Evolutionary conservation across 2,888 invertebrate species (phyloP).

Genomic region (Epiperipatus broadwayi): DNA sequence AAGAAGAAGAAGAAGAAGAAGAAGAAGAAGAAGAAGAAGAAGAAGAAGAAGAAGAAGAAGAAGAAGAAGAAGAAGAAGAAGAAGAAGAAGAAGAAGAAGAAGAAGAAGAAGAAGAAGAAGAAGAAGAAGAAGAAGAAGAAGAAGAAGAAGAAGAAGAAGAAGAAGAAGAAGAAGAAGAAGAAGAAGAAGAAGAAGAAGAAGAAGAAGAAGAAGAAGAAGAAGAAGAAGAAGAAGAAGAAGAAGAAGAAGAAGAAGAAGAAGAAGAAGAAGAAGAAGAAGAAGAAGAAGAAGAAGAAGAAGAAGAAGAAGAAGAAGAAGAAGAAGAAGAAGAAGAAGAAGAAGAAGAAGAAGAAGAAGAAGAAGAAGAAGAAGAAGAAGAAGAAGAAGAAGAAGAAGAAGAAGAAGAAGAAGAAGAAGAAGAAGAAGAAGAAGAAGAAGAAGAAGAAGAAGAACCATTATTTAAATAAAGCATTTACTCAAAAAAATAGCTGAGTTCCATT

Average conservation of each 20-base stretch:
- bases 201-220: not conserved
- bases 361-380: not conserved
- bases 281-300: not conserved
- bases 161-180: slow-evolving; percentile 1
- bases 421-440: not conserved
- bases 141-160: not conserved
- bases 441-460: slow-evolving; percentile 3
- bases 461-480: no score
- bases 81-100: no score
- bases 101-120: no score
- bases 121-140: no score
- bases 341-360: not conserved
- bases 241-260: slow-evolving; percentile 1
- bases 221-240: slow-evolving; percentile 3
- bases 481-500: no score
- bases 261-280: not conserved
- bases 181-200: not conserved
- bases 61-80: no score
- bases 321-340: not conserved
- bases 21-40: no score
- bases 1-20: no score
- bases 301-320: no score
- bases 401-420: slow-evolving; percentile 3
- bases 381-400: not conserved
- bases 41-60: no score